Conservation (phyloP, 2,888 invertebrate species). For the Drosophila lacicola region DNA sequence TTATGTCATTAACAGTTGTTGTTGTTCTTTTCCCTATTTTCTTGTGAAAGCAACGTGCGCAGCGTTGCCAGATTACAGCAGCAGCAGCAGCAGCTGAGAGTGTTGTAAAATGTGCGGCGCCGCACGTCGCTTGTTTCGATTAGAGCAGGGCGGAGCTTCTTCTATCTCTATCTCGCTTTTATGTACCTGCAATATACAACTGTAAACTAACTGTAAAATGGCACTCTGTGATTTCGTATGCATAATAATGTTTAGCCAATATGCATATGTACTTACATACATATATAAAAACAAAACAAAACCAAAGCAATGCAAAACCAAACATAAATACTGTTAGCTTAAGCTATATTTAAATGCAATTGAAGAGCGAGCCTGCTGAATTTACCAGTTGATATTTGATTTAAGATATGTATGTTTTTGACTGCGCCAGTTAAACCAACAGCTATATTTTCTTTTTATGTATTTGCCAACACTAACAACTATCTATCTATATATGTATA, state of each 20-base stretch:
- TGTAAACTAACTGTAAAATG: constrained; percentile 41
- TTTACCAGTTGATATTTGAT: constrained; percentile 4
- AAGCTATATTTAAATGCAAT: constrained; percentile 15
- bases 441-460: not conserved
- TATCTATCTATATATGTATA: constrained; percentile 8
- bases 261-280: not conserved
- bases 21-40: no score
- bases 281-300: not conserved
- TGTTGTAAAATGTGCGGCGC: not conserved
- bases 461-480: constrained; percentile 16
- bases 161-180: not conserved
- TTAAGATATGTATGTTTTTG: constrained; percentile 39
- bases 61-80: constrained; percentile 4
- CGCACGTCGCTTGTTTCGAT: not conserved
- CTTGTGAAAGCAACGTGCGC: constrained; percentile 6
- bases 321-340: constrained; percentile 9
- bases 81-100: not conserved
- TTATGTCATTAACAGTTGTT: not conserved
- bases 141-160: not conserved
- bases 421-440: constrained; percentile 65
- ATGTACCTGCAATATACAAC: constrained; percentile 40
- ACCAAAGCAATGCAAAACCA: constrained; percentile 7
- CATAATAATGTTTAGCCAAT: constrained; percentile 23
- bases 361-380: constrained; percentile 28
- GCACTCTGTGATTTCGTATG: constrained; percentile 46